A percentile compares a stretch with the other conserved stretches of the same genome.
These are phyloP conservation scores for Heteropelma amictum DNA, from an alignment of 2,888 invertebrate genomes.

Conservation along the genomic window DNA sequence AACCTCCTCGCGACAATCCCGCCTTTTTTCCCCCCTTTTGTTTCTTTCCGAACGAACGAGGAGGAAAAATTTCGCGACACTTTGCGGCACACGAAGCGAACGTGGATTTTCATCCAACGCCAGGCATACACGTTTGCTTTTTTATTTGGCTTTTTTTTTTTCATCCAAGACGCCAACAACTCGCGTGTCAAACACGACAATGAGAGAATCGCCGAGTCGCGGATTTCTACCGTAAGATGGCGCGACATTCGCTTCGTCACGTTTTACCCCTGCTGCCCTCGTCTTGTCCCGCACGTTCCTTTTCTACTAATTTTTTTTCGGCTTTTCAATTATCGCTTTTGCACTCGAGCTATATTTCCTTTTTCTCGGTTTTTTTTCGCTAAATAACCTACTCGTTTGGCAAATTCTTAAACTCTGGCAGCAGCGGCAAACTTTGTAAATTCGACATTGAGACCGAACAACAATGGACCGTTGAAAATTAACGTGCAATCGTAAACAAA, in stretches of 20 bases:
- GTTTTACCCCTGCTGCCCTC: not conserved
- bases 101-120: not conserved
- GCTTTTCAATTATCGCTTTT: not conserved
- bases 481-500: no score
- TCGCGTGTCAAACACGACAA: conserved; percentile 4
- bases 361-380: no score
- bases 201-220: not conserved
- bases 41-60: not conserved
- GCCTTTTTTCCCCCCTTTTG: not conserved
- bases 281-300: not conserved
- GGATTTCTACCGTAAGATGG: conserved; percentile 12
- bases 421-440: no score
- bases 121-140: not conserved
- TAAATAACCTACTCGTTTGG: no score
- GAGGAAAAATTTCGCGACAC: not conserved
- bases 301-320: not conserved
- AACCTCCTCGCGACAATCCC: no score
- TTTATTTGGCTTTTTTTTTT: not conserved
- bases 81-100: no score
- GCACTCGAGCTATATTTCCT: not conserved
- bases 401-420: no score
- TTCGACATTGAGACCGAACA: no score
- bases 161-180: not conserved
- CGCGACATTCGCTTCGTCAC: not conserved
- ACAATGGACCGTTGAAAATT: no score